phyloP scores from a whole-genome alignment of 1,140 invertebrate species.

The Drosophila asahinai region DNA sequence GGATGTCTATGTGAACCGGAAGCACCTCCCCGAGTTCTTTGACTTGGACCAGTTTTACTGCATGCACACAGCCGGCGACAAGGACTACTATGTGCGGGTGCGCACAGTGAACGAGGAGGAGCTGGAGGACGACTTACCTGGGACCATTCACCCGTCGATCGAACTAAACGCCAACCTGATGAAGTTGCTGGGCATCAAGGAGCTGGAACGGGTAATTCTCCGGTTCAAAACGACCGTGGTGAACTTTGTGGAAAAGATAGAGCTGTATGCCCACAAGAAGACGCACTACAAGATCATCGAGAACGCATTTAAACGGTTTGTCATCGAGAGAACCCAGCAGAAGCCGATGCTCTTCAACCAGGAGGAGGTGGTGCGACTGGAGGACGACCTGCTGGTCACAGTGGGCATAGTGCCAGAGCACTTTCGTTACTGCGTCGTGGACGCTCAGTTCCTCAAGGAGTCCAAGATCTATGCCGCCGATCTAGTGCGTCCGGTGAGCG shows the following conservation, averaged over 20 bases:
- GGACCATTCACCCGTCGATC: conserved; percentile 76
- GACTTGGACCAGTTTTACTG: conserved; percentile 76
- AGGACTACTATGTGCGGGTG: conserved; percentile 82
- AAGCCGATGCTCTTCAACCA: conserved; percentile 88
- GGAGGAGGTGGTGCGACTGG: conserved; percentile 86
- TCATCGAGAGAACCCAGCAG: conserved; percentile 86
- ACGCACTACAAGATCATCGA: conserved; percentile 85
- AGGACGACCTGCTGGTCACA: conserved; percentile 85
- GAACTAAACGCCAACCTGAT: conserved; percentile 82
- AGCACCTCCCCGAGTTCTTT: conserved; percentile 77
- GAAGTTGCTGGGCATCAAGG: conserved; percentile 76
- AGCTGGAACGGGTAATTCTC: conserved; percentile 73
- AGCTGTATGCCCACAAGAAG: conserved; percentile 86
- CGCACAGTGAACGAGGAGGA: conserved; percentile 59
- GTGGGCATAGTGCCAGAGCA: conserved; percentile 87
- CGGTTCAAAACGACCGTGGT: conserved; percentile 73
- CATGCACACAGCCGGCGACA: conserved; percentile 67
- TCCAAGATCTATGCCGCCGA: conserved; percentile 86
- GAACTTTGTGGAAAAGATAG: conserved; percentile 86
- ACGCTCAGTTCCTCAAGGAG: conserved; percentile 86
- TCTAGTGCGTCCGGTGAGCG: conserved; percentile 84
- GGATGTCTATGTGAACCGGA: conserved; percentile 73
- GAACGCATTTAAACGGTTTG: conserved; percentile 87
- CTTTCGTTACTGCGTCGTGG: conserved; percentile 87
- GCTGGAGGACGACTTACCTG: conserved; percentile 46